Evolutionary conservation across 2,113 vertebrate species (phyloP), one percentile per base, ranked within the genome.

Genomic region (Sprattus sprattus): DNA sequence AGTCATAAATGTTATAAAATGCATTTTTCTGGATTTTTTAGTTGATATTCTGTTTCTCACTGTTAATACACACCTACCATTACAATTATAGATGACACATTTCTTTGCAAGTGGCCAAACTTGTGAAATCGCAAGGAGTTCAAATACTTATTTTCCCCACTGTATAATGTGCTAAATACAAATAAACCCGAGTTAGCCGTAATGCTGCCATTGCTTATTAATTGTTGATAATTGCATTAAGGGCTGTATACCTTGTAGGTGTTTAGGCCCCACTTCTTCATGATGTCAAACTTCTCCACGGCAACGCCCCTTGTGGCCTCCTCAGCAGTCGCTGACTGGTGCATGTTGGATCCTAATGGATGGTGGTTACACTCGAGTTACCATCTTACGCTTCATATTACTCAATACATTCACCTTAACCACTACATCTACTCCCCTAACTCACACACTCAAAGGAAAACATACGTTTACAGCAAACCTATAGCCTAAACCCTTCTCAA

Each of bases 211-310:
- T 10, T 71, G 28, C 71, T 64, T n/a, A 39, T 39, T 15, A 32
- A 0, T 75, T 32, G 11, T 32, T 75, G 6, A 4, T 16, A 0
- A 18, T 13, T 13, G 28, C 11, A 16, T 4, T 2, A 11, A n/a
- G 46, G 7, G 82, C 2, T 16, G 75, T 11, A 8, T 89, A 99
- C 98, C 97, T 99, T 99, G 88, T 99, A 99, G 0, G 98, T 99
- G 95, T 99, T 99, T 90, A 99, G 95, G 45, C 98, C 95, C 98
- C 98, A 99, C 82, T 99, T 97, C 93, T 97, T 98, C 92, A 99
- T 91, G 0, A 96, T 95, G 91, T 99, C 98, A 6, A 99, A 95
- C 91, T 99, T 99, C 91, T 99, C 98, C 89, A 97, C 97, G 0
- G 98, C 98, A 0, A 99, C 94, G 0, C 98, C 98, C 0, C 96